phyloP scores from a whole-genome alignment of 2,113 vertebrate genomes.

The Psilopsiagon aurifrons region DNA sequence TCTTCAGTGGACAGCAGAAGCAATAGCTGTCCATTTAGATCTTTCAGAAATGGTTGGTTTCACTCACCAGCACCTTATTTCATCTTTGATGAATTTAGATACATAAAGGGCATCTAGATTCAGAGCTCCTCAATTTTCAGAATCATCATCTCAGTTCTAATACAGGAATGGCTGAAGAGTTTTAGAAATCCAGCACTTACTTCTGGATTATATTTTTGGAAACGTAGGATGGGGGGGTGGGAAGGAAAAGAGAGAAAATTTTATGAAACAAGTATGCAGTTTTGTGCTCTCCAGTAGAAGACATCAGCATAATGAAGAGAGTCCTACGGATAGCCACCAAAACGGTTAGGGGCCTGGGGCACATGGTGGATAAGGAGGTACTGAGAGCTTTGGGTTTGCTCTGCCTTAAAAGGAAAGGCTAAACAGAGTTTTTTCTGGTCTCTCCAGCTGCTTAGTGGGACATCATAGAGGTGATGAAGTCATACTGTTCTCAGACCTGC shows the following conservation, averaged over 20 bases:
- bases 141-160: background rate
- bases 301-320: background rate
- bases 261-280: background rate
- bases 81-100: background rate
- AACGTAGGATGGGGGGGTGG: rapidly evolving
- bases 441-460: background rate
- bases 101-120: background rate
- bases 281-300: background rate
- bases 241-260: background rate
- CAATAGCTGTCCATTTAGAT: background rate
- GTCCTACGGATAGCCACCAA: background rate
- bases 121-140: background rate
- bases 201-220: background rate
- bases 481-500: background rate
- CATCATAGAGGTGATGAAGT: background rate
- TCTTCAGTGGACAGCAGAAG: background rate
- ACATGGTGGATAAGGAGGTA: background rate
- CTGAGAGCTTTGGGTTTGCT: background rate
- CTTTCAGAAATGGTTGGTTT: background rate
- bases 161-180: background rate
- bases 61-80: background rate
- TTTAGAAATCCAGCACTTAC: background rate
- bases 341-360: background rate
- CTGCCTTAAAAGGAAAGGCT: background rate
- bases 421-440: background rate